A percentile compares a stretch with the other conserved stretches of the same genome.
Evolutionary conservation across 2,797 vertebrate genomes (phyloP).

Genomic region (Anisognathus igniventris): DNA sequence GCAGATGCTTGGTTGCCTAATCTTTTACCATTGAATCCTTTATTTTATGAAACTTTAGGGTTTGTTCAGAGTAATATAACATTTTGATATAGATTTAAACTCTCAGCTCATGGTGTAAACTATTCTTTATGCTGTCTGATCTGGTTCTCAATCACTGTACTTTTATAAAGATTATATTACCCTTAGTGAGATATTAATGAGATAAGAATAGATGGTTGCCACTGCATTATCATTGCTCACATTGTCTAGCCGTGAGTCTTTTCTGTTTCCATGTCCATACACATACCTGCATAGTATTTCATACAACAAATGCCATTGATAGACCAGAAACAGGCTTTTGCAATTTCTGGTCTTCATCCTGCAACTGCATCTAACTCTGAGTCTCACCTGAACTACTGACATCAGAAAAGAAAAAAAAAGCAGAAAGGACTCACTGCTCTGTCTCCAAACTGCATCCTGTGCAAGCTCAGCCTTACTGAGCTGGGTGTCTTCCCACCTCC

Average conservation of each 20-base stretch:
- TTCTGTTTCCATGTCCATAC: not conserved
- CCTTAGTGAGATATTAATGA: not conserved
- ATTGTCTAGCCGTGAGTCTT: not conserved
- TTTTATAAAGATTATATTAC: not conserved
- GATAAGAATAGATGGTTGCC: not conserved
- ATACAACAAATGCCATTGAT: not conserved
- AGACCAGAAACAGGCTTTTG: not conserved
- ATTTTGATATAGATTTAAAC: not conserved
- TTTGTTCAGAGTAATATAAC: not conserved
- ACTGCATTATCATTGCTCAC: not conserved
- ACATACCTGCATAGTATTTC: rapidly evolving
- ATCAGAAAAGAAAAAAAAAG: not conserved
- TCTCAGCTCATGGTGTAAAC: not conserved
- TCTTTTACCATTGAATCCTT: not conserved
- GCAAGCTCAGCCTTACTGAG: rapidly evolving
- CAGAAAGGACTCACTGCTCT: not conserved
- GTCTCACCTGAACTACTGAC: not conserved
- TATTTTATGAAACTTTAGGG: not conserved
- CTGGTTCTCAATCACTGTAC: not conserved
- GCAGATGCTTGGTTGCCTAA: not conserved
- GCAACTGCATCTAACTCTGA: not conserved
- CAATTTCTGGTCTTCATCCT: not conserved
- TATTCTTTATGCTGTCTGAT: not conserved
- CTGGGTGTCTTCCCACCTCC: rapidly evolving
- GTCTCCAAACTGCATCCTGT: rapidly evolving